Evolutionary conservation across 2,888 invertebrate genomes (phyloP), one percentile per base, ranked within the genome.

Genomic region (Drosophila suboccidentalis): DNA sequence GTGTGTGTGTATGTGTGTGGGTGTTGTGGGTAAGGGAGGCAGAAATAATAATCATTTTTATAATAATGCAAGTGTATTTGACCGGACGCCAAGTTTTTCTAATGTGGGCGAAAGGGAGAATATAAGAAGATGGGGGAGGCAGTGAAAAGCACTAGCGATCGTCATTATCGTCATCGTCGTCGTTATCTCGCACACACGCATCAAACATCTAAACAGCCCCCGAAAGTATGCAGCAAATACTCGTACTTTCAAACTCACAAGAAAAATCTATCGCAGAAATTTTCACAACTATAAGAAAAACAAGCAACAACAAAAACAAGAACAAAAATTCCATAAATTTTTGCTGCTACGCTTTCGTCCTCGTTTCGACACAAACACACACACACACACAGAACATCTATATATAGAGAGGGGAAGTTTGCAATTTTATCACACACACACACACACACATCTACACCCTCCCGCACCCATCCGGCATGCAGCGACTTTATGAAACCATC

Each of bases 401-500:
- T 54, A 47, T 34, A 54, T 5, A 51, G 59, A 55, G 62, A 67
- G 63, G 84, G 73, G 75, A 87, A 84, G 89, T 79, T 87, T 89
- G 83, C 83, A 89, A 89, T 89, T 89, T 86, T 87, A 89, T 89
- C 89, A 84, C 73, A 81, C 76, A 78, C 66, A 70, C 66, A 75
- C 46, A 73, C 64, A 47, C 32, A 71, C 54, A 68, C 19, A 63
- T 26, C 8, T 17, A 39, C 39, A 11, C 36, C 50, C 50, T 34
- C 59, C 13, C 41, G 19, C 17, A 50, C 34, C 32, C 55, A 43
- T 63, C 62, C 80, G 55, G 61, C 77, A 69, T 82, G 82, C 80
- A 88, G 76, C 88, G 87, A 83, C 86, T 91, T 89, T 91, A 90
- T 90, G 90, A 90, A 91, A 90, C 90, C 91, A 92, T 91, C 91